Evolutionary conservation across 2,888 invertebrate genomes (phyloP).

Genomic region (Nebria brevicollis): DNA sequence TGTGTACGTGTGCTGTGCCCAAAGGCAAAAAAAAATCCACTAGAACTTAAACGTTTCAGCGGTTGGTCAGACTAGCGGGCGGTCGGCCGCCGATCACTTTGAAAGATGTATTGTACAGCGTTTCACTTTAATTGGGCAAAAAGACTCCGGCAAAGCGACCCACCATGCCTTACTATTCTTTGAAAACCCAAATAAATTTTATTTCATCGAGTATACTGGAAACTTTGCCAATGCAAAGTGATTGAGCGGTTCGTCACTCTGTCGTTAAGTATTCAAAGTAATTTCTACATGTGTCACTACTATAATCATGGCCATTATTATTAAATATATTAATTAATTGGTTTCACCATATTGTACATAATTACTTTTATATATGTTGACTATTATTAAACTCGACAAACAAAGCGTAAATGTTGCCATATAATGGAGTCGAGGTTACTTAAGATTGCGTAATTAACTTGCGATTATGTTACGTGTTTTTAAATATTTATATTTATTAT

Average conservation of each 20-base stretch:
- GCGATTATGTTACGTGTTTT: too few relatives aligned
- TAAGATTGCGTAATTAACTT: too few relatives aligned
- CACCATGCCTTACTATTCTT: not conserved
- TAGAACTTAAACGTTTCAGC: not conserved
- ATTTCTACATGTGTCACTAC: too few relatives aligned
- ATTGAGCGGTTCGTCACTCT: not conserved
- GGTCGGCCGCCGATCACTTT: constrained; percentile 4
- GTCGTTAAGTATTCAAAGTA: not conserved
- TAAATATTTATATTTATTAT: too few relatives aligned
- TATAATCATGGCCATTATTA: too few relatives aligned
- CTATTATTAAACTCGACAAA: too few relatives aligned
- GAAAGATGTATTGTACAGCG: constrained; percentile 39
- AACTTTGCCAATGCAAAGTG: not conserved
- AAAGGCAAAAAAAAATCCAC: constrained; percentile 13
- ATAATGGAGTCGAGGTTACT: too few relatives aligned
- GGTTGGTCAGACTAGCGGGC: not conserved
- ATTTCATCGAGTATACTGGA: not conserved
- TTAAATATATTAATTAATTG: too few relatives aligned
- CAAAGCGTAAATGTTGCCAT: too few relatives aligned
- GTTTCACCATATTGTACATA: too few relatives aligned
- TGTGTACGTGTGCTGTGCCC: not conserved
- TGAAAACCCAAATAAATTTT: not conserved
- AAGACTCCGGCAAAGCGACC: not conserved
- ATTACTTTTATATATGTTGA: too few relatives aligned
- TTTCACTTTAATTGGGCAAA: constrained; percentile 41